Base-by-base conservation (phyloP, 2,888 invertebrate genomes). In the Ormyrus thymus region DNA sequence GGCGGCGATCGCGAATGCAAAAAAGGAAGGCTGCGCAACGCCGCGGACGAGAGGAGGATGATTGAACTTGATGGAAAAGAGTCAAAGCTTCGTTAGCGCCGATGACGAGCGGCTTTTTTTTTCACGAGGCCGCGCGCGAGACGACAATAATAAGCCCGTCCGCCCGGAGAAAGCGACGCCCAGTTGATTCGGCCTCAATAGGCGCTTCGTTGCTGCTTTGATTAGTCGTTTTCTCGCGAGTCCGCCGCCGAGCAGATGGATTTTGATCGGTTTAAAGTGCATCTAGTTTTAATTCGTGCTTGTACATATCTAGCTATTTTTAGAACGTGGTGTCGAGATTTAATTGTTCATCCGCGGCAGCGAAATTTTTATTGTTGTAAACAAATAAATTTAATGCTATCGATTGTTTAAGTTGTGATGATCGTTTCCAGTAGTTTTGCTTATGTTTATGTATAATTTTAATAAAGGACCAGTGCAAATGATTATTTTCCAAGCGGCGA, bases 61-160 rank as follows among this genome's bases (percentile, higher is more conserved):
- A 73, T 78, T 72, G 78, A 73, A 43, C 61, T 78, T 61, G 73
- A 73, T 61, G 56, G 50, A 55, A 50, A 48, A 50, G 59, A 71
- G 75, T 75, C 68, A 68, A 61, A 79, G 79, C 76, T 79, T 80
- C 73, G 69, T 80, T 80, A 80, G 58, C 46, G 50, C 45, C 64
- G 72, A 76, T 80, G 76, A 76, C 76, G 58, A 64, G 68, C 43
- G 51, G n/a, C 46, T 70, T 56, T 29, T 65, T 66, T 55, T 66
- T 48, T 59, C 51, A 50, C 13, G 10, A 0, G 29, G 55, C 51
- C 46, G 3, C 1, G 51, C 46, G 29, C 8, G n/a, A 45, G n/a
- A 45, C 15, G 15, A 66, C 53, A 55, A 69, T 62, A 55, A 29
- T 62, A 55, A 29, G 29, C 29, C 29, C 29, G 29, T 29, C 29